Evolutionary conservation across 2,797 vertebrate genomes (phyloP).

Genomic region (Falco naumanni): DNA sequence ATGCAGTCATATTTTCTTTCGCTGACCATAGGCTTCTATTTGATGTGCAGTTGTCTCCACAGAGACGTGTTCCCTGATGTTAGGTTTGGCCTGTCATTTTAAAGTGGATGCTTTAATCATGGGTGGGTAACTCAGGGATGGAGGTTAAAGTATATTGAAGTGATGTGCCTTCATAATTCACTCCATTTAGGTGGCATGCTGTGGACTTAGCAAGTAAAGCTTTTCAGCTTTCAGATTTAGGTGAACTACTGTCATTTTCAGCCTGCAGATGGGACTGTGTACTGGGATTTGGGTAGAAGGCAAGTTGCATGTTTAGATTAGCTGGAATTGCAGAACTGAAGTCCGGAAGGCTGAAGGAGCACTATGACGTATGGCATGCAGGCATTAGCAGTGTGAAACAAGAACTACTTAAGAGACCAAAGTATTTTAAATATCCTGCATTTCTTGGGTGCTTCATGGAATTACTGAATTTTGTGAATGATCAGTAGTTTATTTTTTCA

Average conservation of each 20-base stretch:
- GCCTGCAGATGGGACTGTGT: neutral
- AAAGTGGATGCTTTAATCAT: neutral
- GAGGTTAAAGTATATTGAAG: neutral
- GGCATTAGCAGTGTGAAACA: neutral
- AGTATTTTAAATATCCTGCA: neutral
- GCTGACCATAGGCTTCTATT: neutral
- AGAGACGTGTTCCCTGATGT: neutral
- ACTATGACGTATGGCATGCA: rapidly evolving
- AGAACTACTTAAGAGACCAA: neutral
- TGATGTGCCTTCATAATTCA: neutral
- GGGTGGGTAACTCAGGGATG: neutral
- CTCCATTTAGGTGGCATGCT: neutral
- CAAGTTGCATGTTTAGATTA: neutral
- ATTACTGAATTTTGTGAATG: neutral
- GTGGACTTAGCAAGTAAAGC: neutral
- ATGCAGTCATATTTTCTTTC: neutral
- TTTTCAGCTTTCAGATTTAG: neutral
- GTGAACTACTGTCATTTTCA: neutral
- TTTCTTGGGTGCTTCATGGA: neutral
- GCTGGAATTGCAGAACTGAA: neutral
- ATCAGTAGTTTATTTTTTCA: neutral
- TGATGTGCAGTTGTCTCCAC: neutral
- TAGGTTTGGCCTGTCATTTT: neutral
- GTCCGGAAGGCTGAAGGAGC: neutral
- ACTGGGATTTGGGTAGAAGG: neutral